Evolutionary conservation across 35 echinoderm and acorn worm genomes (phyloP), one percentile per base, ranked within the genome.

Genomic region (Heliocidaris erythrogramma): DNA sequence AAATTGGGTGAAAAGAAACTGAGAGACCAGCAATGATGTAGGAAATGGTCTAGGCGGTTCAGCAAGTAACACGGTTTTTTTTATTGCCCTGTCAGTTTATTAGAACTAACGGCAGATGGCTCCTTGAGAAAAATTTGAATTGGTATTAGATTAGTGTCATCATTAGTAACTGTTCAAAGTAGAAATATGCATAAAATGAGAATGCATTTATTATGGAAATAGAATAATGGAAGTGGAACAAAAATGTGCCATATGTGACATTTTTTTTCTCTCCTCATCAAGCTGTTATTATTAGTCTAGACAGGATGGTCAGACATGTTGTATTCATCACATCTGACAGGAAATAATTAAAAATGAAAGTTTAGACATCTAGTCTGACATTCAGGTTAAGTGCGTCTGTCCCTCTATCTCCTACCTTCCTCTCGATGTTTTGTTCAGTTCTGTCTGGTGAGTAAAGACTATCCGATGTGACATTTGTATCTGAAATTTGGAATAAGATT

Each of bases 311-410:
- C 27, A 78, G 65, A 18, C 65, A 78, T 27, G 65, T 78, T 78
- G 65, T 78, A 29, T n/a, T n/a, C 27, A 78, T 78, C 27, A 78
- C 18, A 78, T 21, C 27, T n/a, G 18, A 1, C 10, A 78, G 65
- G 65, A 78, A 78, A 78, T 78, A n/a, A 78, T 78, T 78, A 78
- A 78, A n/a, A 78, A 42, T 42, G 65, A 78, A 78, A 78, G 65
- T 27, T 78, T 78, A 78, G 27, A 78, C 65, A 78, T 78, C 65
- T 78, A 78, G 65, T 71, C 17, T n/a, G 24, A n/a, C 7, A 7
- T 71, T 78, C 65, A 78, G 18, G 65, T 78, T 2, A 21, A 27
- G 65, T 29, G 17, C 65, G 27, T 78, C 35, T 42, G 35, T 42
- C 14, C 27, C 27, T 78, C 14, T 18, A 4, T 27, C 65, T 21